Conservation (phyloP, 2,113 vertebrate species). For the Cyanoramphus novaezelandiae region DNA sequence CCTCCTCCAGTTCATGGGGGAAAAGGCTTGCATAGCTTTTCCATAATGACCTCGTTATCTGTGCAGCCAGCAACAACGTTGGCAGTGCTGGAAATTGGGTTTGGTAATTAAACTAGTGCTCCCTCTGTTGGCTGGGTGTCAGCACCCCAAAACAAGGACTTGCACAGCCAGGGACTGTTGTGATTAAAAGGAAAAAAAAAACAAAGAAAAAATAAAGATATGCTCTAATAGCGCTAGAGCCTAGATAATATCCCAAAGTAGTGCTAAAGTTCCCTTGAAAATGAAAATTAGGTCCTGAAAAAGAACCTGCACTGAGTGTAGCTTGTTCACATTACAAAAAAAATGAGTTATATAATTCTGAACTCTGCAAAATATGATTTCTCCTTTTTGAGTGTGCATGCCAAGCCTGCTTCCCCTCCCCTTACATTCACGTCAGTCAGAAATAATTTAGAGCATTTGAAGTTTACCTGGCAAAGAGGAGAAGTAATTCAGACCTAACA, state of each 20-base stretch:
- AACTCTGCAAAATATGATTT: not conserved
- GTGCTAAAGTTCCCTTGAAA: not conserved
- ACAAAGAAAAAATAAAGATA: too few relatives aligned
- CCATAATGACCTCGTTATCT: constrained; percentile 34
- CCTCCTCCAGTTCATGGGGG: not conserved
- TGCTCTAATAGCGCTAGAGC: not conserved
- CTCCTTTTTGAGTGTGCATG: not conserved
- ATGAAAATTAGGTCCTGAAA: not conserved
- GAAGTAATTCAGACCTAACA: not conserved
- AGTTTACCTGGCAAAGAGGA: not conserved
- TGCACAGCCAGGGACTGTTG: not conserved
- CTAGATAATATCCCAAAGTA: not conserved
- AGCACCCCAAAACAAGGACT: not conserved
- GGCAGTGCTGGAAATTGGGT: not conserved
- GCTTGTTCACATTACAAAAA: not conserved
- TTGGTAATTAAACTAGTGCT: constrained; percentile 55
- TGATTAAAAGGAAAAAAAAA: not conserved
- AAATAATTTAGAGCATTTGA: not conserved
- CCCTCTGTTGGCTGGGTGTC: constrained; percentile 63
- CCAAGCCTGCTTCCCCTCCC: not conserved
- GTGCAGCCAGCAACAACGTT: not conserved
- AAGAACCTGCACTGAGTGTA: not conserved
- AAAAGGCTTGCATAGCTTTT: constrained; percentile 9
- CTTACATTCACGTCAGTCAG: not conserved
- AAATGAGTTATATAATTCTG: not conserved